Percentiles rank a stretch among this genome's conserved stretches.
These are phyloP conservation scores for Pygmarrhopalites habei DNA, from an alignment of 1,140 invertebrate species.

Conservation along the genomic window DNA sequence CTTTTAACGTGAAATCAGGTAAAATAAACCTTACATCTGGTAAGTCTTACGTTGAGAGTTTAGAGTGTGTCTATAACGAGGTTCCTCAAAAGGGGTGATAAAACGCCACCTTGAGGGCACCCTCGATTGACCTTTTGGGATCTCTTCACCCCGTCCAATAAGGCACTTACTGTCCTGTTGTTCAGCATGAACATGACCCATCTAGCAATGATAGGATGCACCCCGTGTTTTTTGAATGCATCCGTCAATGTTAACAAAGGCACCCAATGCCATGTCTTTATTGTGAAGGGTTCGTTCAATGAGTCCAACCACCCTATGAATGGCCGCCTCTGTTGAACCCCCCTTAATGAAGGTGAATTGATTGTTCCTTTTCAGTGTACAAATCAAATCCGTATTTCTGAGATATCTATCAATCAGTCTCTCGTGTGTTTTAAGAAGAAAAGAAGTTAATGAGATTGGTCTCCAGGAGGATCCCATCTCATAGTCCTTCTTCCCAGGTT, in stretches of 20 bases:
- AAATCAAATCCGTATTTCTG: background rate
- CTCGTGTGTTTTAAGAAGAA: constrained; percentile 25
- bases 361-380: background rate
- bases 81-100: constrained; percentile 22
- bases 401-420: constrained; percentile 22
- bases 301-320: constrained; percentile 11
- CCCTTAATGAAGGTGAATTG: constrained; percentile 28
- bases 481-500: constrained; percentile 24
- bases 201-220: background rate
- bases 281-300: constrained; percentile 13
- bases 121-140: background rate
- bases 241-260: constrained; percentile 10
- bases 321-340: constrained; percentile 19
- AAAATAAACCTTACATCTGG: background rate
- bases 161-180: background rate
- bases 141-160: background rate
- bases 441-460: constrained; percentile 31
- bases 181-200: constrained; percentile 16
- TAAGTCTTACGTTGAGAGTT: constrained; percentile 1
- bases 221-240: constrained; percentile 13
- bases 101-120: constrained; percentile 24
- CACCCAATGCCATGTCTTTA: background rate
- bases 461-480: constrained; percentile 12
- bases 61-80: constrained; percentile 12
- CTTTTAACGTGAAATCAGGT: no score